Conservation (phyloP, 2,888 invertebrate genomes). For the Junonia oenone region DNA sequence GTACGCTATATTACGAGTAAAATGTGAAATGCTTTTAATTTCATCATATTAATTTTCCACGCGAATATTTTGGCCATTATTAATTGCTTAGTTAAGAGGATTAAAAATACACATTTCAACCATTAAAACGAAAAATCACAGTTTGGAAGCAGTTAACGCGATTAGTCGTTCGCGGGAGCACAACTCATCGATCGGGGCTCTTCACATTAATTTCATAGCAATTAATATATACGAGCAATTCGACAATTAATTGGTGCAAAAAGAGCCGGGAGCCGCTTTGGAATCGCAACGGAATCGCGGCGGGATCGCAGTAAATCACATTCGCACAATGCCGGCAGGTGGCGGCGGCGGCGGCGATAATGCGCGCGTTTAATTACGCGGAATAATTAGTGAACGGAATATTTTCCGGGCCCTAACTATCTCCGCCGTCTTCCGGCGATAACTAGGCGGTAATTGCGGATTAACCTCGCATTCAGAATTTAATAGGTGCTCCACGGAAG, state of each 20-base stretch:
- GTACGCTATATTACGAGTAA: no score
- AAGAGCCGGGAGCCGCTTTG: conserved; percentile 65
- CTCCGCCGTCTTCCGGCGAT: conserved; percentile 78
- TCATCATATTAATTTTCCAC: no score
- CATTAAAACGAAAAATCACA: conserved; percentile 19
- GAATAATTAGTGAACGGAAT: conserved; percentile 81
- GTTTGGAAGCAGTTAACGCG: conserved; percentile 22
- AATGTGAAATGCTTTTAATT: no score
- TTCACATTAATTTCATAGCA: conserved; percentile 70
- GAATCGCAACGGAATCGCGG: conserved; percentile 66
- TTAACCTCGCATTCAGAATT: conserved; percentile 76
- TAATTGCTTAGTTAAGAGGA: not conserved
- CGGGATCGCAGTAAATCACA: conserved; percentile 76
- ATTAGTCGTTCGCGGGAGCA: conserved; percentile 33
- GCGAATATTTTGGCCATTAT: no score
- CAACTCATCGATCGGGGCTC: conserved; percentile 44
- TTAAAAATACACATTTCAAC: not conserved
- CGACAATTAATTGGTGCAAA: conserved; percentile 77
- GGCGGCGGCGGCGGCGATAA: conserved; percentile 77
- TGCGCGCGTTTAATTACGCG: conserved; percentile 79
- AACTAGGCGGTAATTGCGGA: conserved; percentile 78
- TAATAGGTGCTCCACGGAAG: conserved; percentile 69
- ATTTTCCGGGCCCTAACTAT: conserved; percentile 79
- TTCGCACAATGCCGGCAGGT: conserved; percentile 76
- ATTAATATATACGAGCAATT: conserved; percentile 74